Evolutionary conservation across 2,888 invertebrate species (phyloP).

Genomic region (Pedicia rivosa): DNA sequence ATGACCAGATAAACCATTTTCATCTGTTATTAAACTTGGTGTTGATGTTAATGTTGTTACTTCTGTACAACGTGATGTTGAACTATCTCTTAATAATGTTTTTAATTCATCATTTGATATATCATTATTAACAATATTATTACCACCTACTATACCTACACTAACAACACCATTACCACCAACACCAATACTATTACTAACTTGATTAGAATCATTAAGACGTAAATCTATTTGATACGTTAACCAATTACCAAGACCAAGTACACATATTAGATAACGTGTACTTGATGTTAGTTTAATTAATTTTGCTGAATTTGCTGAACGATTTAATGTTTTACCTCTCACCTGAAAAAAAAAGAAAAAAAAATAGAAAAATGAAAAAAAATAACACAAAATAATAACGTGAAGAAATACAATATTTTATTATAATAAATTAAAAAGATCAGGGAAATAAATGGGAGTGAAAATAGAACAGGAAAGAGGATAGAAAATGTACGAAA

Average conservation of each 20-base stretch:
- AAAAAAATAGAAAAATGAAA: not conserved
- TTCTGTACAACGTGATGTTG: constrained; percentile 60
- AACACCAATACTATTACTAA: constrained; percentile 6
- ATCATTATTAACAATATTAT: constrained; percentile 34
- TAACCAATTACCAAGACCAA: constrained; percentile 67
- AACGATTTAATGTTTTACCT: constrained; percentile 57
- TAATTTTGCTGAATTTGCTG: constrained; percentile 55
- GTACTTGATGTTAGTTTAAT: constrained; percentile 61
- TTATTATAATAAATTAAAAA: too few species aligned
- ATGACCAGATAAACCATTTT: constrained; percentile 42
- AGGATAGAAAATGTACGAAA: too few species aligned
- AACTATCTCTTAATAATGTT: constrained; percentile 47
- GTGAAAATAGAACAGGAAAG: too few species aligned
- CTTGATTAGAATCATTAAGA: constrained; percentile 7
- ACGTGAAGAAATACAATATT: too few species aligned
- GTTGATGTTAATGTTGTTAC: constrained; percentile 59
- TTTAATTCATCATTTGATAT: constrained; percentile 40
- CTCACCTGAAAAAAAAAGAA: constrained; percentile 46
- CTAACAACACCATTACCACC: constrained; percentile 4
- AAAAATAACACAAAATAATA: not conserved
- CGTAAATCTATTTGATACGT: constrained; percentile 10
- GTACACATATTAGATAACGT: constrained; percentile 71
- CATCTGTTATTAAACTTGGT: constrained; percentile 39
- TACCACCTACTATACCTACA: constrained; percentile 9
- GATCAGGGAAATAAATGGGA: too few species aligned